phyloP scores from a whole-genome alignment of 2,797 vertebrate genomes.

The Diplodus sargus region DNA sequence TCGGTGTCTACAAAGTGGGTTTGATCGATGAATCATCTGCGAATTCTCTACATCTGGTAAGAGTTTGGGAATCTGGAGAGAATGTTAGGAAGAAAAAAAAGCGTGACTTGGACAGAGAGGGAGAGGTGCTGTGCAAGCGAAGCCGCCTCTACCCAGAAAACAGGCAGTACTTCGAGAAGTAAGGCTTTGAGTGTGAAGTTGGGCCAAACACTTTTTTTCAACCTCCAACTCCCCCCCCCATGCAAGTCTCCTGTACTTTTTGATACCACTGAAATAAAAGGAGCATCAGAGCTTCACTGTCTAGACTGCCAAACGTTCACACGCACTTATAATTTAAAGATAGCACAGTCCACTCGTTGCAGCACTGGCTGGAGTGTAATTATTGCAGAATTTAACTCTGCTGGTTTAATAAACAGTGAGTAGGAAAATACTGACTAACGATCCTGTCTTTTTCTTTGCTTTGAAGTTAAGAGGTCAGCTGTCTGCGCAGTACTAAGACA shows the following conservation, averaged over 20 bases:
- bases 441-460: constrained; percentile 62
- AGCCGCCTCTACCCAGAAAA: constrained; percentile 71
- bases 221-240: background rate
- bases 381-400: constrained; percentile 48
- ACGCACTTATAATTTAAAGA: constrained; percentile 41
- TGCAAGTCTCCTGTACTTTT: constrained; percentile 37
- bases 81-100: constrained; percentile 79
- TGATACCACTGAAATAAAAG: constrained; percentile 33
- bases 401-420: constrained; percentile 72
- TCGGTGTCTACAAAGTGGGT: constrained; percentile 88
- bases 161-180: constrained; percentile 42
- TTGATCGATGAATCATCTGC: constrained; percentile 88
- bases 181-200: constrained; percentile 33
- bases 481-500: constrained; percentile 42
- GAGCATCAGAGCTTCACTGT: constrained; percentile 40
- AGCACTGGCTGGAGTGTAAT: constrained; percentile 50
- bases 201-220: constrained; percentile 24
- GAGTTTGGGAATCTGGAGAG: constrained; percentile 88
- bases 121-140: constrained; percentile 72
- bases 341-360: constrained; percentile 22
- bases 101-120: constrained; percentile 79
- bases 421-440: constrained; percentile 39
- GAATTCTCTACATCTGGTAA: constrained; percentile 91
- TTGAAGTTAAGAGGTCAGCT: constrained; percentile 69
- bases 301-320: constrained; percentile 54